A percentile compares a stretch with the other conserved stretches of the same genome.
phyloP scores from a whole-genome alignment of 1,140 invertebrate species.

The Heliothis virescens region DNA sequence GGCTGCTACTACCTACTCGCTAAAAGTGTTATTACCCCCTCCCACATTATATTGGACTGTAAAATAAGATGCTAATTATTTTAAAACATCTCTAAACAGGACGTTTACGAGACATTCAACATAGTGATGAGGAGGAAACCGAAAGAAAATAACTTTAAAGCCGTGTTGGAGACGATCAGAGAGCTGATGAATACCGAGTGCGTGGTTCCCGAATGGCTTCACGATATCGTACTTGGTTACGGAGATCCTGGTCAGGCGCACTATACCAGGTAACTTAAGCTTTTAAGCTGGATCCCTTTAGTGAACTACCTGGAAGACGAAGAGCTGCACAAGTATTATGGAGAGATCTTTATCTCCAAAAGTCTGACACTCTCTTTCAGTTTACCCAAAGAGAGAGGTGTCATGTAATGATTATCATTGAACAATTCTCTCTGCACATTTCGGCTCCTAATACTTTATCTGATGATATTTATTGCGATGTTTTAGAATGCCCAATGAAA shows the following conservation, averaged over 20 bases:
- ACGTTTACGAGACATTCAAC: conserved; percentile 99
- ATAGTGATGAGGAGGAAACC: conserved; percentile 98
- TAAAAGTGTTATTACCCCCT: too few relatives aligned
- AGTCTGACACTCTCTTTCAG: too few relatives aligned
- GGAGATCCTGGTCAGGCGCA: conserved; percentile 98
- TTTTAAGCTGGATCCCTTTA: too few relatives aligned
- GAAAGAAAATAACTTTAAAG: conserved; percentile 99
- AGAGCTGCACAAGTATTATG: not conserved
- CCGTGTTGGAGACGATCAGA: conserved; percentile 98
- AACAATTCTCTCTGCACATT: not conserved
- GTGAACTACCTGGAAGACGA: not conserved
- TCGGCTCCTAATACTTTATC: not conserved
- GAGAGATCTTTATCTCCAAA: too few relatives aligned
- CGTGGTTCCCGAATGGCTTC: conserved; percentile 99
- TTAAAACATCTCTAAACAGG: conserved; percentile 81
- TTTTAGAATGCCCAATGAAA: conserved; percentile 84
- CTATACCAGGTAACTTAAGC: conserved; percentile 91
- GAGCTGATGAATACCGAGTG: conserved; percentile 99
- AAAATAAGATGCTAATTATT: not conserved
- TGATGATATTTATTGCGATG: not conserved
- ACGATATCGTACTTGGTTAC: conserved; percentile 99
- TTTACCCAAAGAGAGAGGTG: too few relatives aligned
- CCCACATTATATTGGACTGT: not conserved
- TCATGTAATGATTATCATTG: too few relatives aligned
- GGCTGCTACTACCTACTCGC: too few relatives aligned